phyloP scores from a whole-genome alignment of 2,888 invertebrate genomes.

The Acleris emargana region DNA sequence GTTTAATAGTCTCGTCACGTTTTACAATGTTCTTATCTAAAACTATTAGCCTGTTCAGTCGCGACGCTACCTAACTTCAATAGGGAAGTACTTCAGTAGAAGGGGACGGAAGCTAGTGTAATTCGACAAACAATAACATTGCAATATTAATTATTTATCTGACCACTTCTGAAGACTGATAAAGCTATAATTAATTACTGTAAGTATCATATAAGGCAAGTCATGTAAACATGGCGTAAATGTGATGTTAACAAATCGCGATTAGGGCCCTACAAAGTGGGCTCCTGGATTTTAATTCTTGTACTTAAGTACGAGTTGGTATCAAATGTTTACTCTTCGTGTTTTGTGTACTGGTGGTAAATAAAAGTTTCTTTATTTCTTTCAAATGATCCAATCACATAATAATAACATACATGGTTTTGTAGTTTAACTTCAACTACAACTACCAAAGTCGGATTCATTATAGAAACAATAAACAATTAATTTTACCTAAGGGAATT shows the following conservation, averaged over 20 bases:
- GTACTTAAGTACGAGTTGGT: background rate
- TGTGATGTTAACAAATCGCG: background rate
- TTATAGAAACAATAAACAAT: background rate
- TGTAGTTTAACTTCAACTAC: too few species aligned
- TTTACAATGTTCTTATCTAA: too few species aligned
- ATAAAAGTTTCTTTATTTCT: too few species aligned
- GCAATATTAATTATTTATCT: constrained; percentile 10
- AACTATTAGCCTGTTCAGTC: background rate
- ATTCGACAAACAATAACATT: constrained; percentile 7
- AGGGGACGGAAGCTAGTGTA: constrained; percentile 3
- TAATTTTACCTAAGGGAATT: background rate
- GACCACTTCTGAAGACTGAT: constrained; percentile 22
- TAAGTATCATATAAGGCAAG: background rate
- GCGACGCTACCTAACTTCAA: background rate
- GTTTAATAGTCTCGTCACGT: too few species aligned
- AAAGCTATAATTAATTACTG: constrained; percentile 8
- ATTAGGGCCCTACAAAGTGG: background rate
- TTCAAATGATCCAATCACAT: too few species aligned
- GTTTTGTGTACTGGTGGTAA: too few species aligned
- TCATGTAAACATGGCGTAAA: constrained; percentile 11
- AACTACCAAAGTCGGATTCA: background rate
- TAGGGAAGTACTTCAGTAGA: background rate
- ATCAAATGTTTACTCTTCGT: too few species aligned
- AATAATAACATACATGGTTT: too few species aligned
- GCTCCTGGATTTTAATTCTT: background rate